These are phyloP conservation scores for Apus apus DNA, from an alignment of 2,113 vertebrate species.

Conservation along the genomic window DNA sequence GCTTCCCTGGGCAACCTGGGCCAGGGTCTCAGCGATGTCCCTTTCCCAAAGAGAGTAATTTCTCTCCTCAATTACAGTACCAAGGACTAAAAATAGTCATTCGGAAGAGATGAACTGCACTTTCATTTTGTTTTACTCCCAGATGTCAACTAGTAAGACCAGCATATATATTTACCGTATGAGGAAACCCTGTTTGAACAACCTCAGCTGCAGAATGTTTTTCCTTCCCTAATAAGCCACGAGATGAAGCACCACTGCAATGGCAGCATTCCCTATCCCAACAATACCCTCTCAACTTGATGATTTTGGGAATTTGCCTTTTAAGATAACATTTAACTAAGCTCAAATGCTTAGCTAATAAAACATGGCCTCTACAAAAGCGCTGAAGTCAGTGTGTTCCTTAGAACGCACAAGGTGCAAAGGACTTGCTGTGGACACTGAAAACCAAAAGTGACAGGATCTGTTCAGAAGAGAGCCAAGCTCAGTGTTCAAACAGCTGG, in stretches of 20 bases:
- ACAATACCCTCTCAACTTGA: not conserved
- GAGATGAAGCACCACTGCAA: not conserved
- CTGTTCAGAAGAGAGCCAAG: accelerated
- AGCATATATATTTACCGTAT: not conserved
- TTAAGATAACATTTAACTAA: not conserved
- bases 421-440: not conserved
- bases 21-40: not conserved
- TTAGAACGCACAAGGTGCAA: not conserved
- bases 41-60: not conserved
- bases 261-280: not conserved
- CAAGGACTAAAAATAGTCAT: not conserved
- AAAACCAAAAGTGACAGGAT: accelerated
- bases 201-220: not conserved
- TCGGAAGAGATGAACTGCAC: constrained; percentile 10
- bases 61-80: not conserved
- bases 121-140: constrained; percentile 13
- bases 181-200: constrained; percentile 16
- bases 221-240: not conserved
- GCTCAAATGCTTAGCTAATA: not conserved
- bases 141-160: not conserved
- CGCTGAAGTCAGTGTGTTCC: not conserved
- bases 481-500: not conserved
- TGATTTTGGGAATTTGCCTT: not conserved
- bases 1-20: too few species aligned
- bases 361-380: not conserved